These are phyloP conservation scores for Drosophila testacea DNA, from an alignment of 2,888 invertebrate species.

Conservation along the genomic window DNA sequence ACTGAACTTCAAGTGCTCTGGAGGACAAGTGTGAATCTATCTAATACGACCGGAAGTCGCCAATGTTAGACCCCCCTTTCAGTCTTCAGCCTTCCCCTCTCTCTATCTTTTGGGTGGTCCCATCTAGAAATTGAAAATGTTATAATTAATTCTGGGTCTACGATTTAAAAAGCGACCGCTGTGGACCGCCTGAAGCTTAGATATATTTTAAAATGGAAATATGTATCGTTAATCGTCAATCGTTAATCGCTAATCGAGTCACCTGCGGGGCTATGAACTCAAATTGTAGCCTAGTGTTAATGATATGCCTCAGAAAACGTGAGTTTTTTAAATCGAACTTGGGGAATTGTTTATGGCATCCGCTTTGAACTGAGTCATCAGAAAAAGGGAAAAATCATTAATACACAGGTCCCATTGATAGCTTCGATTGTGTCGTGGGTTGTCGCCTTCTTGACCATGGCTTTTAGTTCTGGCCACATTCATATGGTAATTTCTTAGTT, in stretches of 20 bases:
- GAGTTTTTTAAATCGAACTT: conserved; percentile 14
- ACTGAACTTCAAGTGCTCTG: conserved; percentile 65
- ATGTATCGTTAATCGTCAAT: conserved; percentile 28
- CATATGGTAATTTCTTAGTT: conserved; percentile 48
- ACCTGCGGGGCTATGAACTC: conserved; percentile 17
- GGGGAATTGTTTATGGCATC: conserved; percentile 67
- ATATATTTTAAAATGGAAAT: conserved; percentile 19
- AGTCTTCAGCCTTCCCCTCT: not conserved
- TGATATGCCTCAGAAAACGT: conserved; percentile 42
- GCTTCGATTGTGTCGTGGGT: conserved; percentile 35
- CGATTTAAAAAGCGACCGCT: conserved; percentile 33
- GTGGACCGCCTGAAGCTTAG: conserved; percentile 59
- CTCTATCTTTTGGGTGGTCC: conserved; percentile 41
- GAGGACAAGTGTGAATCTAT: conserved; percentile 38
- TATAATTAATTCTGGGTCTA: conserved; percentile 33
- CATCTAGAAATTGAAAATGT: conserved; percentile 21
- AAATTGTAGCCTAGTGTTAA: conserved; percentile 33
- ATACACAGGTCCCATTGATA: conserved; percentile 15
- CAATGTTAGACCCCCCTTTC: conserved; percentile 34
- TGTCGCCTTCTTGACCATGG: conserved; percentile 9
- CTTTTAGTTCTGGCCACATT: conserved; percentile 24
- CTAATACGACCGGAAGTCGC: conserved; percentile 68
- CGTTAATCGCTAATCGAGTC: conserved; percentile 33
- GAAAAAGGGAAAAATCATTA: not conserved
- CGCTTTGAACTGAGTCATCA: conserved; percentile 60